Percentiles rank a stretch among this genome's conserved stretches.
phyloP scores from a whole-genome alignment of 2,113 vertebrate genomes.

The Myrmecophaga tridactyla region DNA sequence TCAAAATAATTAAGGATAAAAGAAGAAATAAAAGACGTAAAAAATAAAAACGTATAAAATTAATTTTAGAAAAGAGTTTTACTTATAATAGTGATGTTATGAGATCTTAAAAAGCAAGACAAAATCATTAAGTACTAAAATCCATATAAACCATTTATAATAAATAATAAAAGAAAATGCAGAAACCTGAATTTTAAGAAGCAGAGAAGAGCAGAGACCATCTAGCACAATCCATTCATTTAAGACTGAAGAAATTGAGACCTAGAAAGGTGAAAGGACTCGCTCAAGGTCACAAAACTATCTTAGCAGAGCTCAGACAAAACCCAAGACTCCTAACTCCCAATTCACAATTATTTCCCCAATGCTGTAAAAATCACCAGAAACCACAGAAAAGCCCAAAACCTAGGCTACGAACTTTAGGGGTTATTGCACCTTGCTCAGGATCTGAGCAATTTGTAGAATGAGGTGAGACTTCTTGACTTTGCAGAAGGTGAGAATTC shows the following conservation, averaged over 20 bases:
- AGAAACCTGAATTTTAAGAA: background rate
- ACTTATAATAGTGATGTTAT: constrained; percentile 18
- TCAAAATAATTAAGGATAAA: background rate
- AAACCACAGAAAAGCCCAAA: constrained; percentile 1
- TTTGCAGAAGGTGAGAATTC: constrained; percentile 59
- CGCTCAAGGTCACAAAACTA: constrained; percentile 17
- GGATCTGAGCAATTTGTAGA: constrained; percentile 47
- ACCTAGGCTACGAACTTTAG: background rate
- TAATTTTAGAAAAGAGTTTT: constrained; percentile 26
- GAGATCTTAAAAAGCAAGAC: background rate
- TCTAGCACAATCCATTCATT: background rate
- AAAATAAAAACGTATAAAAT: background rate
- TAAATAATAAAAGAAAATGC: background rate
- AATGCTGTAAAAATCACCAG: background rate
- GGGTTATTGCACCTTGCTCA: constrained; percentile 18
- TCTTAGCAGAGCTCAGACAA: background rate
- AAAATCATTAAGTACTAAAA: background rate
- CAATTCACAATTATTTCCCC: constrained; percentile 2
- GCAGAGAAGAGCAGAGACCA: background rate
- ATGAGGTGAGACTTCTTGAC: constrained; percentile 58
- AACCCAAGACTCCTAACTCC: background rate
- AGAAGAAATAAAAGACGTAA: background rate
- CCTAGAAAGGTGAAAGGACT: background rate
- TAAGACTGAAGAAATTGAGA: constrained; percentile 18
- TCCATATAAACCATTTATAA: background rate